Percentiles rank a stretch among this genome's conserved stretches.
phyloP scores from a whole-genome alignment of 2,888 invertebrate species.

The Tricholauxania praeusta region DNA sequence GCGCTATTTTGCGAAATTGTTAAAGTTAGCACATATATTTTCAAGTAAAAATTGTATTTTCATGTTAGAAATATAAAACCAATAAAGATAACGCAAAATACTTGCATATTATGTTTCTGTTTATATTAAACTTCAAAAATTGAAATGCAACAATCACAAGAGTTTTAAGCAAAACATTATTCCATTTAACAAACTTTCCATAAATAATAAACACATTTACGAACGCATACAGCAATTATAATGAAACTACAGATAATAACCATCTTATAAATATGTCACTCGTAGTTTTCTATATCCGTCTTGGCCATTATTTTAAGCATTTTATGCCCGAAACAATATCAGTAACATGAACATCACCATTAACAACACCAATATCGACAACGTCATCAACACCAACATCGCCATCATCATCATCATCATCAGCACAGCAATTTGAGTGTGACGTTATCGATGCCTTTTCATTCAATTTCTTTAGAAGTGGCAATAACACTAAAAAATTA shows the following conservation, averaged over 20 bases:
- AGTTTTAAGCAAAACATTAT: no score
- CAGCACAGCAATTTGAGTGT: conserved; percentile 15
- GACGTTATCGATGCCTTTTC: conserved; percentile 6
- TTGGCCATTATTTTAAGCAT: conserved; percentile 24
- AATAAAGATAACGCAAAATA: neutral
- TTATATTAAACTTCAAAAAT: no score
- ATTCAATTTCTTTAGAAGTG: conserved; percentile 35
- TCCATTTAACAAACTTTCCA: no score
- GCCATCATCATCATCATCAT: neutral
- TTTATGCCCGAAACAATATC: conserved; percentile 3
- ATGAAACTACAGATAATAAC: conserved; percentile 15
- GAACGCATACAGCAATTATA: conserved; percentile 17
- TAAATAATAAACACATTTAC: conserved; percentile 5
- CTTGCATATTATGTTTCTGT: neutral
- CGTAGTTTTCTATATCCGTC: conserved; percentile 8
- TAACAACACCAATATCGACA: neutral
- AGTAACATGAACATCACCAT: conserved; percentile 1
- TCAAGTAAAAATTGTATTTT: no score
- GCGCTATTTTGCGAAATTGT: no score
- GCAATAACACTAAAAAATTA: conserved; percentile 65
- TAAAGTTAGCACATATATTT: no score
- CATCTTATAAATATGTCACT: conserved; percentile 20
- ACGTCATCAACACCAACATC: neutral
- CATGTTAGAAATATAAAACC: neutral
- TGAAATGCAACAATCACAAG: no score